These are phyloP conservation scores for Catocala nupta DNA, from an alignment of 2,888 invertebrate genomes.

Conservation along the genomic window DNA sequence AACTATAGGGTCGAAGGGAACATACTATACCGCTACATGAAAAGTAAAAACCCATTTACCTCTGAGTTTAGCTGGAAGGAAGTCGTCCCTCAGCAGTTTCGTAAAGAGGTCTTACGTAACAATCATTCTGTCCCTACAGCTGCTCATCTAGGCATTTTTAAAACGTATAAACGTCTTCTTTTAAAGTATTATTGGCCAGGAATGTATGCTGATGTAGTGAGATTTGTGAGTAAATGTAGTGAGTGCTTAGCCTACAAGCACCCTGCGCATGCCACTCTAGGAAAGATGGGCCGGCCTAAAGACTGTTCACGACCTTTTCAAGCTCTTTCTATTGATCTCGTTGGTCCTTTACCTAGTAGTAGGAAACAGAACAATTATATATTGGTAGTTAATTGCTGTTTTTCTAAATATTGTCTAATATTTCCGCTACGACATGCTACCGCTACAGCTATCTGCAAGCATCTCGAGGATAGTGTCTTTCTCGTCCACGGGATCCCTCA, in stretches of 20 bases:
- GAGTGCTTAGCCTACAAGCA: slow-evolving; percentile 42
- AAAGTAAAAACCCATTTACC: slow-evolving; percentile 11
- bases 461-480: too few relatives aligned
- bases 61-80: slow-evolving; percentile 44
- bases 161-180: too few relatives aligned
- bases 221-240: too few relatives aligned
- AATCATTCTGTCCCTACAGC: slow-evolving; percentile 43
- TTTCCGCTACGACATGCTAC: too few relatives aligned
- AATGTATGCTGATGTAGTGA: too few relatives aligned
- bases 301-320: slow-evolving; percentile 45
- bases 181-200: too few relatives aligned
- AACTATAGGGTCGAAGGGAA: slow-evolving; percentile 35
- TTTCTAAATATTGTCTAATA: too few relatives aligned
- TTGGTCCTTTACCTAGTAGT: slow-evolving; percentile 51
- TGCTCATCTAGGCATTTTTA: slow-evolving; percentile 40
- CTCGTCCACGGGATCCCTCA: too few relatives aligned
- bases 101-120: slow-evolving; percentile 18
- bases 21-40: slow-evolving; percentile 29
- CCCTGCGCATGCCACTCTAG: slow-evolving; percentile 10
- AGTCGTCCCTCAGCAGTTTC: slow-evolving; percentile 33
- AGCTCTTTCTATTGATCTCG: slow-evolving; percentile 38
- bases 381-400: too few relatives aligned
- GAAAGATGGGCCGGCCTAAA: slow-evolving; percentile 19
- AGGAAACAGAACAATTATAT: too few relatives aligned
- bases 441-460: too few relatives aligned